These are phyloP conservation scores for Pantherophis guttatus DNA, from an alignment of 2,113 vertebrate species.

Conservation along the genomic window DNA sequence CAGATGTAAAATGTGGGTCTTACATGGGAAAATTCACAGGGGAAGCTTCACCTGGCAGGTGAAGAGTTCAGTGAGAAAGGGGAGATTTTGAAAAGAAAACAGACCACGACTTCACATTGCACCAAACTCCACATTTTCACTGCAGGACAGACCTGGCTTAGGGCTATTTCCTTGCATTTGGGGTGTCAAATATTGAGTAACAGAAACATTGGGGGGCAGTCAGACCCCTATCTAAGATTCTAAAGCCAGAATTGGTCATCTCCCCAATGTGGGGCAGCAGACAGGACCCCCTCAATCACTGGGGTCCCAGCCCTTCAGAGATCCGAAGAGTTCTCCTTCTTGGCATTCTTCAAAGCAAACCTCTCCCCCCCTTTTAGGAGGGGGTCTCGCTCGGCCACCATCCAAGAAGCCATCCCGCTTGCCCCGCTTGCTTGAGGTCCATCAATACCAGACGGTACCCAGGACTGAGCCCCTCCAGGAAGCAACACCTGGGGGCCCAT, in stretches of 20 bases:
- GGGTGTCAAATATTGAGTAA: not conserved
- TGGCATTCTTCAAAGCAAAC: not conserved
- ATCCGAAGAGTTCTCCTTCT: not conserved
- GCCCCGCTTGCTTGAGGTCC: not conserved
- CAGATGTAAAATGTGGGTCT: not conserved
- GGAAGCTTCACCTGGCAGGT: not conserved
- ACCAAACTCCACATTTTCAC: not conserved
- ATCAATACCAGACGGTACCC: not conserved
- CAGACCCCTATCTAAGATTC: not conserved
- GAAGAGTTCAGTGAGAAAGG: no score
- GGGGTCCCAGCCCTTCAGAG: not conserved
- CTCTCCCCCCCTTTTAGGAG: fast-evolving
- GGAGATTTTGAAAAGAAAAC: not conserved
- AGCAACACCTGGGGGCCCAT: not conserved
- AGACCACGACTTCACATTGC: not conserved
- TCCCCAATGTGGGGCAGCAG: not conserved
- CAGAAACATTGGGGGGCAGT: not conserved
- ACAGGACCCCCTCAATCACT: not conserved
- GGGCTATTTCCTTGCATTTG: not conserved
- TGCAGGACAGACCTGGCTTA: not conserved
- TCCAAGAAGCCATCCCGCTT: not conserved
- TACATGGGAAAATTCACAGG: not conserved
- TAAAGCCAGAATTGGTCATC: not conserved
- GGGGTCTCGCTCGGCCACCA: not conserved
- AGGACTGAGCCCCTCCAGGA: not conserved